Base-by-base conservation (phyloP, 1,140 invertebrate species). In the Eriosoma lanigerum region DNA sequence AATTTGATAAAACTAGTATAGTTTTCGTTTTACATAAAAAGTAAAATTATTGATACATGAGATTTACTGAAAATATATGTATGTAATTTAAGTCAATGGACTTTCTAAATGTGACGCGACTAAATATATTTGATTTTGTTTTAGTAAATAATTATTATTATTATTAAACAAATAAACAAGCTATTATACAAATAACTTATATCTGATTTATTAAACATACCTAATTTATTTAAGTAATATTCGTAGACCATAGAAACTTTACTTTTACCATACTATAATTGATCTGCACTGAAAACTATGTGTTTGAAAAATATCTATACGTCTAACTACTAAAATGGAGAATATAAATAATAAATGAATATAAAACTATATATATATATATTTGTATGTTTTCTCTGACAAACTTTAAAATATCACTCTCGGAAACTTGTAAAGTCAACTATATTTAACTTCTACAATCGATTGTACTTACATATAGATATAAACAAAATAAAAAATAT, bases 231-330 rank as follows among this genome's bases (percentile, higher is more conserved):
- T 68, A 68, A 68, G 64, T 46, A 15, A 50, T 21, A 50, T 70
- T 70, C 24, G 66, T 26, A 70, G 50, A 21, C 24, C 46, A 26
- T 26, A 50, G 44, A 70, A 70, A 70, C 66, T 70, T 70, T 70
- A 26, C 66, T 70, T 70, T 50, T n/a, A 66, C 64, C 21, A 50
- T 3, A 70, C 24, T 70, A n/a, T n/a, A 70, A 70, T 70, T 70
- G 66, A 21, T 70, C 46, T n/a, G 17, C 46, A 8, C 24, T 44
- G 10, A 70, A 70, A 70, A 70, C 66, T 70, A 48, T 70, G 50
- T 12, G 50, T 50, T 70, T 10, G 6, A 21, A 50, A 70, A 50
- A 15, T 50, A n/a, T 21, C 17, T 29, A 13, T 26, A 24, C 21
- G 19, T 26, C 21, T 70, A 50, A 70, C 66, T 24, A n/a, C n/a